Conservation (phyloP, 2,888 invertebrate species). For the Lagria hirta region DNA sequence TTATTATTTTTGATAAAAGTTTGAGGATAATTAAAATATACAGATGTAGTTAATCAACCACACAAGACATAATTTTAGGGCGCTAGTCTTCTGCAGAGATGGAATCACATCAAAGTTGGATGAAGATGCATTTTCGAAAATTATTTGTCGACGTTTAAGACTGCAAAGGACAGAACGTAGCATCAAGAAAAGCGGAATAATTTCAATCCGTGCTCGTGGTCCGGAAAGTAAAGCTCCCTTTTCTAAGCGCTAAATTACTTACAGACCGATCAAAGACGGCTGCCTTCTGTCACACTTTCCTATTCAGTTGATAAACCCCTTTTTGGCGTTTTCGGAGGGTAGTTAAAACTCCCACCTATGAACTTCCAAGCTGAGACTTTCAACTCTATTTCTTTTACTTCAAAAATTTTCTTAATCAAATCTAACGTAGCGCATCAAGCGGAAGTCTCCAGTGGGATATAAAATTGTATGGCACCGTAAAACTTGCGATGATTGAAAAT, state of each 20-base stretch:
- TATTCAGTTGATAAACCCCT: slow-evolving; percentile 38
- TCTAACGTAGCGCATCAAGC: slow-evolving; percentile 44
- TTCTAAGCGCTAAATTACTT: slow-evolving; percentile 44
- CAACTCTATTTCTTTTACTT: slow-evolving; percentile 39
- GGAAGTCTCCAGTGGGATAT: slow-evolving; percentile 43
- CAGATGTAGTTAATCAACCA: too few relatives aligned
- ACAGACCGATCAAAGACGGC: slow-evolving; percentile 44
- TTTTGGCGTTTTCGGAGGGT: slow-evolving; percentile 22
- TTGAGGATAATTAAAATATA: too few relatives aligned
- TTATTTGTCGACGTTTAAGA: slow-evolving; percentile 36
- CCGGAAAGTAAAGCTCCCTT: slow-evolving; percentile 42
- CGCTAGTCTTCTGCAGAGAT: too few relatives aligned
- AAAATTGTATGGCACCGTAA: slow-evolving; percentile 43
- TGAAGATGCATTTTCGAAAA: slow-evolving; percentile 29
- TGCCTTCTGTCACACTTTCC: slow-evolving; percentile 38
- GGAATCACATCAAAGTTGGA: background rate
- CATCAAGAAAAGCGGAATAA: slow-evolving; percentile 46
- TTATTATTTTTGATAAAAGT: too few relatives aligned
- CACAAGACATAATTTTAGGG: too few relatives aligned
- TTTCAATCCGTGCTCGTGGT: slow-evolving; percentile 46
- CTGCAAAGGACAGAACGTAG: slow-evolving; percentile 40
- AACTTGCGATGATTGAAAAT: slow-evolving; percentile 45
- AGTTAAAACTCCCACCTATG: slow-evolving; percentile 26
- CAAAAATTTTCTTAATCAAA: slow-evolving; percentile 48
- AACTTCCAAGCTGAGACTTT: slow-evolving; percentile 20